Conservation (phyloP, 1,140 invertebrate genomes). For the Varroa destructor region DNA sequence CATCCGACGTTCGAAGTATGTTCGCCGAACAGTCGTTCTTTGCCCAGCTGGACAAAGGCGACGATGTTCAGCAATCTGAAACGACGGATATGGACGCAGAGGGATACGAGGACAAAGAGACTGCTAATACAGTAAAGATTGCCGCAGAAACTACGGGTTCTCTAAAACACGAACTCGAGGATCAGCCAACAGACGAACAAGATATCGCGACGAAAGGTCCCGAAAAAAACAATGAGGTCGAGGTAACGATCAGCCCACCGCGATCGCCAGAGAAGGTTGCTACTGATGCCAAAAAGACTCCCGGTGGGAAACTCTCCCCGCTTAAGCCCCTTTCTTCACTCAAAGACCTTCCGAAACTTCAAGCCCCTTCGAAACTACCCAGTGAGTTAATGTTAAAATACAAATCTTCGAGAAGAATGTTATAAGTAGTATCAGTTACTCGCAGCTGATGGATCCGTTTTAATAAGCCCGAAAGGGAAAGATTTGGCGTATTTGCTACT, state of each 20-base stretch:
- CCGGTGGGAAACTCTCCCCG: slow-evolving; percentile 9
- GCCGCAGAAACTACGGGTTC: background rate
- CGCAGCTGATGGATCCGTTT: too few species aligned
- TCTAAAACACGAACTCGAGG: background rate
- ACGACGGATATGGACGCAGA: too few species aligned
- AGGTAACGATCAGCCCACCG: background rate
- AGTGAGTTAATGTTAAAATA: slow-evolving; percentile 1
- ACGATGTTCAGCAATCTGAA: too few species aligned
- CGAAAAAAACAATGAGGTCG: too few species aligned
- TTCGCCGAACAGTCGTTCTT: slow-evolving; percentile 23
- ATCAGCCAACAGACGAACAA: background rate
- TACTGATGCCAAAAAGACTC: background rate
- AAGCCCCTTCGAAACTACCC: slow-evolving; percentile 18
- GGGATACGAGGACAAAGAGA: too few species aligned
- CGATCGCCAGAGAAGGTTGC: slow-evolving; percentile 12
- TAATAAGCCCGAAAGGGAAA: too few species aligned
- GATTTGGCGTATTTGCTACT: too few species aligned
- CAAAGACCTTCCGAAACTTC: slow-evolving; percentile 18
- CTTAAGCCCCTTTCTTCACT: slow-evolving; percentile 20
- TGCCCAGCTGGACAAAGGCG: slow-evolving; percentile 11
- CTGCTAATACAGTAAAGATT: background rate
- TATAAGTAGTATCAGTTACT: too few species aligned
- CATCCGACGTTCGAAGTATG: slow-evolving; percentile 10
- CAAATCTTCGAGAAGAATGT: too few species aligned
- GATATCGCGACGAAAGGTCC: background rate